Evolutionary conservation across 2,113 vertebrate genomes (phyloP), one percentile per base, ranked within the genome.

Genomic region (Dasyornis broadbenti): DNA sequence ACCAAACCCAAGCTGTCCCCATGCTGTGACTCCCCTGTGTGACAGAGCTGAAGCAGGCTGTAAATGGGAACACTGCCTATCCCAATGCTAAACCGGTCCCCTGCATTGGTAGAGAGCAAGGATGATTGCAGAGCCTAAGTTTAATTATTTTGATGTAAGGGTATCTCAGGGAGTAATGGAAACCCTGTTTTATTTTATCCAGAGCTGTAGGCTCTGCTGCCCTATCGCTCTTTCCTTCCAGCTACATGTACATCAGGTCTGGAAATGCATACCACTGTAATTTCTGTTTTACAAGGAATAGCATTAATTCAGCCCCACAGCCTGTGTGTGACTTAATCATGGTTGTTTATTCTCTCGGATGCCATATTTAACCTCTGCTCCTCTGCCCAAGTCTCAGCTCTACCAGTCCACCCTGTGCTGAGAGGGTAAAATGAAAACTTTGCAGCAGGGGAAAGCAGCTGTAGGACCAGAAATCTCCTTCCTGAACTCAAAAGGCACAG

Each of bases 71-170:
- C 23, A 17, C 19, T 57, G 39, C 39, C 28, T 37, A 39, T 23
- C 7, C 33, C 17, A 33, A 15, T 4, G 3, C 50, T 61, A 76
- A 93, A 61, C n/a, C 0, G 0, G 8, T 53, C 7, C 24, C 17
- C 15, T 35, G 65, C 16, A 21, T 2, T 35, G 49, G 35, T 39
- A 80, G 75, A 57, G 28, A 77, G 42, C 60, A 59, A 77, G 33
- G 28, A 65, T 35, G 63, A 77, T 15, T 64, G 42, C 63, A 85
- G 54, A 33, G 31, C 77, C 56, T 10, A 15, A 42, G 7, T 57
- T 69, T 50, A 21, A 64, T 73, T 57, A 30, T 88, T 86, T 73
- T 31, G 35, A 81, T 44, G 27, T 33, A 69, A 69, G 28, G 45
- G 37, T 33, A 60, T 68, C 53, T 61, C 35, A 17, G n/a, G 16